These are phyloP conservation scores for Tor tambroides DNA, from an alignment of 2,113 vertebrate genomes.

Conservation along the genomic window DNA sequence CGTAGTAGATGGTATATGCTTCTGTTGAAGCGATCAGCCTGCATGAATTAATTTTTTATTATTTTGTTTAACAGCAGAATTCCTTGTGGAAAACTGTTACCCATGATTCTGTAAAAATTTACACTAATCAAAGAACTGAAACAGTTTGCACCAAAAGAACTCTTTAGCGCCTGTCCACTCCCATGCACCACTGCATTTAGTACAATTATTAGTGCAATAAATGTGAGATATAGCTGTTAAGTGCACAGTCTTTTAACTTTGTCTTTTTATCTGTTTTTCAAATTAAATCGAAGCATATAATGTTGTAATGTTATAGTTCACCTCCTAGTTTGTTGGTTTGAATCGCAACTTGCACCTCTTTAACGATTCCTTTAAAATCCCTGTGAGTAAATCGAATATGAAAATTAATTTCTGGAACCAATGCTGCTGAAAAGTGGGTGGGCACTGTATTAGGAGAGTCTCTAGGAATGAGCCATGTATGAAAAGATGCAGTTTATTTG, in stretches of 20 bases:
- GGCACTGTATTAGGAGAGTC: neutral
- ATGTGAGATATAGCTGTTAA: neutral
- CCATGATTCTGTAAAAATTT: neutral
- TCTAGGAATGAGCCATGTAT: neutral
- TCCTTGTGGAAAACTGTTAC: too few species aligned
- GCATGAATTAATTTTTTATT: neutral
- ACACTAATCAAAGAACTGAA: neutral
- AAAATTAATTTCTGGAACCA: too few species aligned
- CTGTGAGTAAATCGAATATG: too few species aligned
- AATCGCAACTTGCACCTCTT: too few species aligned
- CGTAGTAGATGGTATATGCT: neutral
- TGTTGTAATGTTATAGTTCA: too few species aligned
- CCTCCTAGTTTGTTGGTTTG: too few species aligned
- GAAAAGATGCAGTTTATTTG: neutral
- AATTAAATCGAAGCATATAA: too few species aligned
- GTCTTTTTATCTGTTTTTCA: too few species aligned
- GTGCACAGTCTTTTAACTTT: neutral
- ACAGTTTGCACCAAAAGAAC: neutral
- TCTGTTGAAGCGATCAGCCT: neutral
- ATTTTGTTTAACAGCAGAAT: too few species aligned
- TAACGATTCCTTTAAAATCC: too few species aligned
- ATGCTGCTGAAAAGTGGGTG: too few species aligned
- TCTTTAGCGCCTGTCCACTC: neutral
- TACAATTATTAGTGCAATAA: neutral
- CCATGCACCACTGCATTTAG: neutral